Conservation (phyloP, 2,797 vertebrate species). For the Argentina silus region DNA sequence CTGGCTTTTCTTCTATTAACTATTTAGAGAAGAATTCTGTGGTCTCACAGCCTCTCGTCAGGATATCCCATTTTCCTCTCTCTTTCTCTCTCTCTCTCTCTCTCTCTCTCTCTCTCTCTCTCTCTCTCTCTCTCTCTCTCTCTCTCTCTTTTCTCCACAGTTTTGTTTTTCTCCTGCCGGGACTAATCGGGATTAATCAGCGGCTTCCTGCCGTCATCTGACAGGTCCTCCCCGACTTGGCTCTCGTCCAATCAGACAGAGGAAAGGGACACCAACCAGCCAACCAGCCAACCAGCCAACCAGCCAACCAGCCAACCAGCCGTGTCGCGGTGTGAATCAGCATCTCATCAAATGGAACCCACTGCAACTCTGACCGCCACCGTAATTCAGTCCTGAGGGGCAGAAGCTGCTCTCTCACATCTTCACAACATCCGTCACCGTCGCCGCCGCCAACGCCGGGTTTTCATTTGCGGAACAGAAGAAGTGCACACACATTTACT, state of each 20-base stretch:
- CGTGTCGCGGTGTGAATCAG: conserved; percentile 10
- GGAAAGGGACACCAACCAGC: conserved; percentile 41
- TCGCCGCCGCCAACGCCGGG: not conserved
- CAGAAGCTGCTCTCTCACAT: conserved; percentile 1
- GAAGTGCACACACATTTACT: not conserved
- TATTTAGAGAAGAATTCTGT: not conserved
- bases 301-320: conserved; percentile 23
- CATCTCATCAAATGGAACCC: conserved; percentile 2
- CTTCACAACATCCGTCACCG: too few relatives aligned
- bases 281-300: conserved; percentile 23
- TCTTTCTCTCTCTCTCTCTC: not conserved
- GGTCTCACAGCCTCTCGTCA: not conserved
- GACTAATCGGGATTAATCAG: conserved; percentile 64
- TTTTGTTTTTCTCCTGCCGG: conserved; percentile 43
- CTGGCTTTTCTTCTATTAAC: conserved; percentile 5
- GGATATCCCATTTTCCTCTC: not conserved
- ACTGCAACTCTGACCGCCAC: not conserved
- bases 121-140: not conserved
- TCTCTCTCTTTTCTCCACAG: conserved; percentile 21
- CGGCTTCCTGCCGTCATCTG: conserved; percentile 58
- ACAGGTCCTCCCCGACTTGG: conserved; percentile 57
- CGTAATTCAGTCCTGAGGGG: conserved; percentile 7
- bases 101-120: conserved; percentile 1
- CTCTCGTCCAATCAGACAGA: conserved; percentile 48
- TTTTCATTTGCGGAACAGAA: too few relatives aligned